phyloP scores from a whole-genome alignment of 2,888 invertebrate genomes.

The Apodemia hepburni region DNA sequence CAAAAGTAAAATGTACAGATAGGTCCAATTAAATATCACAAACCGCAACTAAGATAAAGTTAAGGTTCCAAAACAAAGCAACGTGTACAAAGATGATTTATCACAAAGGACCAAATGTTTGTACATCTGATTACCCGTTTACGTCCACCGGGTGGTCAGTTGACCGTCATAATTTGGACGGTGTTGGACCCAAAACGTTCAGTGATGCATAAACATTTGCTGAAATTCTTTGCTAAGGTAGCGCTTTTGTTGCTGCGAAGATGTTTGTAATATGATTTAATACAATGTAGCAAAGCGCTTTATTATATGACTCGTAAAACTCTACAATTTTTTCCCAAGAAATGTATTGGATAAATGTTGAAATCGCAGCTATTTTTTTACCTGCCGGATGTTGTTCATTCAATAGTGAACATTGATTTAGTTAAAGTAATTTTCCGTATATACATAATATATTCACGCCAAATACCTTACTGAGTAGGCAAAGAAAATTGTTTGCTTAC shows the following conservation, averaged over 20 bases:
- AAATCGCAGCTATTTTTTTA: background rate
- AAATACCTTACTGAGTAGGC: too few relatives aligned
- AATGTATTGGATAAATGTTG: background rate
- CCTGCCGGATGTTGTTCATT: background rate
- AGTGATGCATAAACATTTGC: slow-evolving; percentile 74
- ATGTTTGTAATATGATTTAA: background rate
- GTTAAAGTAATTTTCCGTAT: background rate
- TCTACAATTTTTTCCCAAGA: background rate
- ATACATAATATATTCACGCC: too few relatives aligned
- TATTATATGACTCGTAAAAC: background rate
- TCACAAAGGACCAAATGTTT: slow-evolving; percentile 66
- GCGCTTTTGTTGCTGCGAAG: slow-evolving; percentile 23
- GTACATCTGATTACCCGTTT: slow-evolving; percentile 69
- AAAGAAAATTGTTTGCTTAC: too few relatives aligned
- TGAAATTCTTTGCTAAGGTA: slow-evolving; percentile 23
- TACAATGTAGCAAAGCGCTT: slow-evolving; percentile 2
- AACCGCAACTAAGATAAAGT: slow-evolving; percentile 18
- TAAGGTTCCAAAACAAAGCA: slow-evolving; percentile 33
- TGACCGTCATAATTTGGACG: slow-evolving; percentile 76
- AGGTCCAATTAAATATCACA: slow-evolving; percentile 2
- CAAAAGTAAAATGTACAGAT: background rate
- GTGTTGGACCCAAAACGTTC: slow-evolving; percentile 55
- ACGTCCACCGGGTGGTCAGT: slow-evolving; percentile 58
- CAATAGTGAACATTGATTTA: background rate
- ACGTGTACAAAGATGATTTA: slow-evolving; percentile 49